A percentile compares a stretch with the other conserved stretches of the same genome.
phyloP scores from a whole-genome alignment of 2,797 vertebrate species.

The Vipera ursinii region DNA sequence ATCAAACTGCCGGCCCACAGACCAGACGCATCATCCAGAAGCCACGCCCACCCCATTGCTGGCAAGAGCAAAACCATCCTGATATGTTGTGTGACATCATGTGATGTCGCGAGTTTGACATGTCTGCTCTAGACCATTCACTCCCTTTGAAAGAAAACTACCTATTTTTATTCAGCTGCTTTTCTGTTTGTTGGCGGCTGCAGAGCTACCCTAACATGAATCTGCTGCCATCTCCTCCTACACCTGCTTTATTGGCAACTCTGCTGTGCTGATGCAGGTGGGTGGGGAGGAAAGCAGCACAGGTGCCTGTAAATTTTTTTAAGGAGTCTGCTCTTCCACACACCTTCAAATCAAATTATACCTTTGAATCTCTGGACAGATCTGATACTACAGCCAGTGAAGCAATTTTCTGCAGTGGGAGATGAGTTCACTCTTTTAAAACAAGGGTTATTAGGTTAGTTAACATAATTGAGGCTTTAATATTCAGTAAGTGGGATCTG shows the following conservation, averaged over 20 bases:
- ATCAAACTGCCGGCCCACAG: too few species aligned
- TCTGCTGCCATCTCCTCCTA: not conserved
- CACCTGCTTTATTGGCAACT: not conserved
- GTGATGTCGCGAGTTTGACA: too few species aligned
- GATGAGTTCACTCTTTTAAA: not conserved
- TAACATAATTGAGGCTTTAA: not conserved
- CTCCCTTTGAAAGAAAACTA: not conserved
- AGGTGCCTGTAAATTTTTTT: not conserved
- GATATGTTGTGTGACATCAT: too few species aligned
- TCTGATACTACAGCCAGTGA: not conserved
- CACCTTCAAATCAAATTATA: not conserved
- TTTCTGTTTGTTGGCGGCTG: not conserved
- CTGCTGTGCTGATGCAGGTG: not conserved
- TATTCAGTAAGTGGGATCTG: not conserved
- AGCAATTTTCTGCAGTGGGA: not conserved
- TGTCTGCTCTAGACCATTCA: not conserved
- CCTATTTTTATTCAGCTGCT: not conserved
- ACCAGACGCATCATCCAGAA: too few species aligned
- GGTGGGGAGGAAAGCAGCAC: not conserved
- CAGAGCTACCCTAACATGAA: not conserved
- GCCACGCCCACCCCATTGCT: too few species aligned
- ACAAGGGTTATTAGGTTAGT: not conserved
- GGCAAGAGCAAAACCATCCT: too few species aligned
- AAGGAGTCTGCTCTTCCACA: not conserved
- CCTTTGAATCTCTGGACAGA: not conserved